Conservation (phyloP, 2,888 invertebrate genomes). For the Drosophila glabriapex region DNA sequence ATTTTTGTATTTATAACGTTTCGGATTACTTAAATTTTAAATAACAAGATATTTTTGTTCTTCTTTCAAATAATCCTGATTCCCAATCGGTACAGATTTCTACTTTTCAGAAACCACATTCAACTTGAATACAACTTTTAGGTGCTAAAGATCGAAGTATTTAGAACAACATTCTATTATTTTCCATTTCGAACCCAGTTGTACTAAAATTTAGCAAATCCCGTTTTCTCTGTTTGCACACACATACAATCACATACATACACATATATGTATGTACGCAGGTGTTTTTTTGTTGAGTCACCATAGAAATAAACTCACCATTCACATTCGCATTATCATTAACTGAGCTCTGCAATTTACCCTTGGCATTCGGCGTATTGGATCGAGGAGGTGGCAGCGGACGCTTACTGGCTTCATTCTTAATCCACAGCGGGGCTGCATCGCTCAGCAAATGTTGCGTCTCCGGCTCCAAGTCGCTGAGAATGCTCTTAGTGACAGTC, state of each 20-base stretch:
- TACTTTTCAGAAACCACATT: background rate
- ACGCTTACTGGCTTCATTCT: conserved; percentile 16
- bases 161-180: background rate
- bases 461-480: conserved; percentile 57
- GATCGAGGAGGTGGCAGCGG: conserved; percentile 55
- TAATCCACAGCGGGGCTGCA: background rate
- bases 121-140: background rate
- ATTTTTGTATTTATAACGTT: no score
- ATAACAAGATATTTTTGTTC: background rate
- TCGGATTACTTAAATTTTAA: background rate
- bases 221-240: background rate
- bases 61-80: background rate
- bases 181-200: background rate
- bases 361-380: conserved; percentile 22
- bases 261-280: background rate
- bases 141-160: background rate
- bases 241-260: background rate
- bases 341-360: background rate
- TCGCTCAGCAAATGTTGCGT: conserved; percentile 54
- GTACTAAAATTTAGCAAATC: background rate
- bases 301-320: conserved; percentile 48
- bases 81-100: background rate
- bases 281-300: background rate
- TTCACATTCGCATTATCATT: conserved; percentile 1
- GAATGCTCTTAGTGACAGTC: conserved; percentile 60